Base-by-base conservation (phyloP, 1,140 invertebrate genomes). In the Araneus ventricosus region DNA sequence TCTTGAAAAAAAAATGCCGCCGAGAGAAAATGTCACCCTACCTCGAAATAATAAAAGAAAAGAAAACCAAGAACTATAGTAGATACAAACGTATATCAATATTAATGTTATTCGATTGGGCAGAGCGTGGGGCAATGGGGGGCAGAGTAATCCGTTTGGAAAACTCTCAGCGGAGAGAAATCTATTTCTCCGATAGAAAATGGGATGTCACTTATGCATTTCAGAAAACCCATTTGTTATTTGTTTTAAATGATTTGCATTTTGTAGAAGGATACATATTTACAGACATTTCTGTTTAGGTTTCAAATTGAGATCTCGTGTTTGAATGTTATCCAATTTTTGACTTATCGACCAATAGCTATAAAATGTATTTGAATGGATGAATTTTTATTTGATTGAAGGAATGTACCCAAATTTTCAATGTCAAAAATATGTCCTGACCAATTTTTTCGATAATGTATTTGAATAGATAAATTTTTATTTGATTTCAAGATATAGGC, bases 61-160 rank as follows among this genome's bases (percentile, higher is more conserved):
- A 37, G 34, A 75, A 75, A 75, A 14, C 82, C 22, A n/a, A 27
- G 30, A 57, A 30, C 39, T 84, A 57, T 84, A 24, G 52, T 57
- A 17, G 82, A 84, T 57, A 57, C 82, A 57, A 45, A 57, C 82
- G 45, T 52, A 57, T 57, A 84, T 84, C 82, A 84, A 84, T 84
- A 84, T 84, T 84, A 84, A 84, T 84, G 82, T 52, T 84, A 34
- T 84, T 84, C 45, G 82, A 84, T 84, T 52, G 7, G 41, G 82
- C 27, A n/a, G 24, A 34, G 41, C 82, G 27, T 30, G 17, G 82
- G 34, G n/a, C 27, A 7, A 67, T 4, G 30, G 70, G 45, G n/a
- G 14, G 41, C 20, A 2, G 82, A 84, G 45, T 84, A 52, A 27
- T 84, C 45, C 41, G 41, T 22, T 84, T 45, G 39, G 41, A 84